Conservation (phyloP, 2,797 vertebrate species). For the Sebastes matsubarae region DNA sequence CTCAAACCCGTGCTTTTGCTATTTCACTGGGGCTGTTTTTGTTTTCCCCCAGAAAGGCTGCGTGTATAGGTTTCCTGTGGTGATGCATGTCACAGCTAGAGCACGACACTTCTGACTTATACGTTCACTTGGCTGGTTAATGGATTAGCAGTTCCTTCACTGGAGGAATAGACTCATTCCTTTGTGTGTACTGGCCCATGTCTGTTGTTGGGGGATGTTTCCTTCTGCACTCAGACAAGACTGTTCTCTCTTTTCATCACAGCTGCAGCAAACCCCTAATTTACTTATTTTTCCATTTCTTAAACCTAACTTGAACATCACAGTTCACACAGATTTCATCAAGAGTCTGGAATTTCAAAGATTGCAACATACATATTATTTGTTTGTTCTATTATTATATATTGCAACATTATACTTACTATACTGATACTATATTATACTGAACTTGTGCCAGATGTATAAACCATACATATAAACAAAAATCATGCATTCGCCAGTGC, state of each 20-base stretch:
- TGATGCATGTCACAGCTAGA: constrained; percentile 34
- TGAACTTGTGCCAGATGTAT: neutral
- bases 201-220: constrained; percentile 29
- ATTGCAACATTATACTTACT: neutral
- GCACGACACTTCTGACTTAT: neutral
- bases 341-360: neutral
- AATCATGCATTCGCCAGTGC: neutral
- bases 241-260: neutral
- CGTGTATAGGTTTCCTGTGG: constrained; percentile 17
- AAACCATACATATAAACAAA: neutral
- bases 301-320: neutral
- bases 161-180: constrained; percentile 26
- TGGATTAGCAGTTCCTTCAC: constrained; percentile 47
- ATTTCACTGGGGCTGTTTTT: constrained; percentile 8
- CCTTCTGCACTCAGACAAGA: constrained; percentile 4
- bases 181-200: constrained; percentile 22
- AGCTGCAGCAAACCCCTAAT: neutral
- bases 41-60: neutral
- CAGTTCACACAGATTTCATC: neutral
- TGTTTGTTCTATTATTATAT: too few species aligned
- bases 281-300: neutral
- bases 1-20: constrained; percentile 4
- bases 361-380: neutral
- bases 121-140: constrained; percentile 41
- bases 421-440: too few species aligned